Conservation (phyloP, 2,797 vertebrate genomes). For the Clamator glandarius region DNA sequence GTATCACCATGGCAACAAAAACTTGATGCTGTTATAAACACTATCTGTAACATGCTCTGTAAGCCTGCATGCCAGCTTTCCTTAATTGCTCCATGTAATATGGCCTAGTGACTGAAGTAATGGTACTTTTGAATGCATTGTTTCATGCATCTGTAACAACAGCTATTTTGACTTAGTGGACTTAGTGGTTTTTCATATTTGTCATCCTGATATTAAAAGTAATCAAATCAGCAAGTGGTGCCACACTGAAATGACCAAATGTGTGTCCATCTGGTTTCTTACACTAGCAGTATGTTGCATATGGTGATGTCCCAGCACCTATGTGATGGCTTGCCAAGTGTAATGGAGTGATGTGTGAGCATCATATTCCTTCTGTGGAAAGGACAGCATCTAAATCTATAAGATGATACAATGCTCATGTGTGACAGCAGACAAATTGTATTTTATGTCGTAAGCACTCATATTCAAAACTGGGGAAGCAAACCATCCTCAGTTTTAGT, state of each 20-base stretch:
- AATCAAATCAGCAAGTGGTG: background rate
- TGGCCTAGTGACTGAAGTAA: background rate
- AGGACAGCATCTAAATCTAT: background rate
- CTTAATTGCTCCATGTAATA: background rate
- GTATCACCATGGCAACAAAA: slow-evolving; percentile 6
- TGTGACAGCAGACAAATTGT: background rate
- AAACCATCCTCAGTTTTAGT: background rate
- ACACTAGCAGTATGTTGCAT: rapidly evolving
- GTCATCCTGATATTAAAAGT: background rate
- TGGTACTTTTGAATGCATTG: background rate
- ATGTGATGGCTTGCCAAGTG: background rate
- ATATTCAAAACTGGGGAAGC: background rate
- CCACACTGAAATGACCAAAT: background rate
- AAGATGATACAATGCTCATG: background rate
- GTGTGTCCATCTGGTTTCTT: rapidly evolving
- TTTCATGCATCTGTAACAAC: background rate
- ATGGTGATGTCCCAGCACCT: background rate
- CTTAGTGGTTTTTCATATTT: background rate
- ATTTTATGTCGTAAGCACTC: background rate
- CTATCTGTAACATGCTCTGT: background rate
- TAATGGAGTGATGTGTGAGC: background rate
- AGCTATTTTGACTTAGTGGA: background rate
- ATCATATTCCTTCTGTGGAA: background rate
- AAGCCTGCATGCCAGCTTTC: background rate
- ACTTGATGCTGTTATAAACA: background rate